Percentiles rank a stretch among this genome's conserved stretches.
phyloP scores from a whole-genome alignment of 2,797 vertebrate genomes.

The Ctenopoma multispine region DNA sequence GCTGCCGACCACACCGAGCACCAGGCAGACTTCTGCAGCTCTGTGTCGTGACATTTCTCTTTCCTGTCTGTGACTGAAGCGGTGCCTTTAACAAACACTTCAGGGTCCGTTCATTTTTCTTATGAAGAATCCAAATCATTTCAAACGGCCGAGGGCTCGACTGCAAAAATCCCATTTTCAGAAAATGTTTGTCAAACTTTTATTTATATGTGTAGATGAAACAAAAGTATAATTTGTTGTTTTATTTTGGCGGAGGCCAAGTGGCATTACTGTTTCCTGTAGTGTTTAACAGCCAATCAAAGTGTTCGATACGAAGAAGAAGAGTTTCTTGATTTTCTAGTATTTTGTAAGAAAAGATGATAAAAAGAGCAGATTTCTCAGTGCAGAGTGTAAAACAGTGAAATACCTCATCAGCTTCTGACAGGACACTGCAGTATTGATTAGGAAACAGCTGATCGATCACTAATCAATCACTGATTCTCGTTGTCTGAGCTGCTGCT shows the following conservation, averaged over 20 bases:
- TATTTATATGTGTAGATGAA: conserved; percentile 72
- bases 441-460: conserved; percentile 8
- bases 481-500: not conserved
- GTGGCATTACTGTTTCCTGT: conserved; percentile 62
- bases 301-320: conserved; percentile 37
- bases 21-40: conserved; percentile 75
- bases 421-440: conserved; percentile 50
- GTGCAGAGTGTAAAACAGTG: conserved; percentile 50
- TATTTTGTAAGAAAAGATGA: conserved; percentile 57
- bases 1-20: not conserved
- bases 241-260: conserved; percentile 46
- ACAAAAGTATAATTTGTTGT: conserved; percentile 53
- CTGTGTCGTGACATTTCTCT: conserved; percentile 41
- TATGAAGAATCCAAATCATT: conserved; percentile 83
- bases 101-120: conserved; percentile 49
- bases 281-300: conserved; percentile 72
- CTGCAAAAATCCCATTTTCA: conserved; percentile 56
- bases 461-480: not conserved
- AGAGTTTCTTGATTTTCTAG: conserved; percentile 66
- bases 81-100: conserved; percentile 50
- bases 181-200: conserved; percentile 56
- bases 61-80: conserved; percentile 56
- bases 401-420: conserved; percentile 79
- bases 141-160: conserved; percentile 62
- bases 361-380: conserved; percentile 55